Conservation (phyloP, 2,888 invertebrate genomes). For the Agonum fuliginosum region DNA sequence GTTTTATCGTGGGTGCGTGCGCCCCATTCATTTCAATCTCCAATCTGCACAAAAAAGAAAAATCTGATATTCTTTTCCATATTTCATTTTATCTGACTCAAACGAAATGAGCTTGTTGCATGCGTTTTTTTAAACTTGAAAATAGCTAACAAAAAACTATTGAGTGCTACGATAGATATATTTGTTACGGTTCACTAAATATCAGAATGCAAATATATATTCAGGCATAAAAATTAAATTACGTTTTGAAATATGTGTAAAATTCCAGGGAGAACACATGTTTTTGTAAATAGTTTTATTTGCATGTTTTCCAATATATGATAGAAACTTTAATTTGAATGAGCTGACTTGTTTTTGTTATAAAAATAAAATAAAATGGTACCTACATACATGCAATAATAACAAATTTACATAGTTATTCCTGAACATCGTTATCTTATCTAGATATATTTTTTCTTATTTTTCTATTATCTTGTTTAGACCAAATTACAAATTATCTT, state of each 20-base stretch:
- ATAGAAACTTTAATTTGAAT: too few relatives aligned
- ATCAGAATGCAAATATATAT: neutral
- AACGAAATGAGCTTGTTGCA: conserved; percentile 48
- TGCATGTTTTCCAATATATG: too few relatives aligned
- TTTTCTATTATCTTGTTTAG: too few relatives aligned
- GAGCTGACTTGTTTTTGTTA: too few relatives aligned
- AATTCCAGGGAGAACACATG: neutral
- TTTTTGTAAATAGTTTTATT: too few relatives aligned
- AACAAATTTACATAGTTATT: too few relatives aligned
- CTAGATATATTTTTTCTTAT: too few relatives aligned
- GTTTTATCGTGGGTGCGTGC: conserved; percentile 54
- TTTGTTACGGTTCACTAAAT: neutral
- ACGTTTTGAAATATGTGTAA: neutral
- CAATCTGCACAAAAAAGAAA: conserved; percentile 57
- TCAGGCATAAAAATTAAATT: neutral
- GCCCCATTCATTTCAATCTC: conserved; percentile 56
- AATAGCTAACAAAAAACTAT: conserved; percentile 51
- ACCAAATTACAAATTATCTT: too few relatives aligned
- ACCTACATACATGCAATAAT: too few relatives aligned
- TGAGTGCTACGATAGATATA: conserved; percentile 5
- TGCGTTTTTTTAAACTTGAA: conserved; percentile 31
- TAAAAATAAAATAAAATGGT: too few relatives aligned
- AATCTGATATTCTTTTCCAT: conserved; percentile 55
- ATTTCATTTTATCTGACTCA: conserved; percentile 51
- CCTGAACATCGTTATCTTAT: too few relatives aligned